Conservation (phyloP, 2,888 invertebrate genomes). For the Colletes collaris region DNA sequence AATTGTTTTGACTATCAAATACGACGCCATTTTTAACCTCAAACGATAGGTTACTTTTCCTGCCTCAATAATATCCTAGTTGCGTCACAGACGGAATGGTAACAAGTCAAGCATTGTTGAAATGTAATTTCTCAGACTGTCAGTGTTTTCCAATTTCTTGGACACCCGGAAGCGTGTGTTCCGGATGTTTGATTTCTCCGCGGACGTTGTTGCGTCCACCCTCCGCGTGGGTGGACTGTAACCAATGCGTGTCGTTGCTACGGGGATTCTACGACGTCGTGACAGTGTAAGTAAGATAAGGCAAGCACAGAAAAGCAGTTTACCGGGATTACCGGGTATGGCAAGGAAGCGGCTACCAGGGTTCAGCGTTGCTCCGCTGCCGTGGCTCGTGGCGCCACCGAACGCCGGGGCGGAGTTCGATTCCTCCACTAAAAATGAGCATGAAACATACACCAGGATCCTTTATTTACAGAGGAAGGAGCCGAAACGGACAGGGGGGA, state of each 20-base stretch:
- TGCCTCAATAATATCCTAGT: too few relatives aligned
- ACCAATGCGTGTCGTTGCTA: not conserved
- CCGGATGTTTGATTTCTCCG: not conserved
- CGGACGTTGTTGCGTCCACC: not conserved
- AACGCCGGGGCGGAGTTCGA: constrained; percentile 81
- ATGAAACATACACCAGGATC: constrained; percentile 71
- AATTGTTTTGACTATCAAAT: too few relatives aligned
- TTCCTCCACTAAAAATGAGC: constrained; percentile 81
- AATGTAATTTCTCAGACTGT: too few relatives aligned
- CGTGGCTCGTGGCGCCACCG: constrained; percentile 75
- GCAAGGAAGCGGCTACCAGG: constrained; percentile 87
- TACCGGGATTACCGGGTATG: constrained; percentile 84
- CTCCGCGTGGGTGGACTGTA: not conserved
- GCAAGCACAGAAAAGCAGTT: constrained; percentile 71
- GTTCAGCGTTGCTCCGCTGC: constrained; percentile 75
- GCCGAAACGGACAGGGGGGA: not conserved
- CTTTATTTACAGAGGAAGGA: constrained; percentile 70
- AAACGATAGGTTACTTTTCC: too few relatives aligned
- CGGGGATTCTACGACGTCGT: constrained; percentile 16
- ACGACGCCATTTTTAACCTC: too few relatives aligned
- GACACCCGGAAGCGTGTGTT: too few relatives aligned
- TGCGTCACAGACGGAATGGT: too few relatives aligned
- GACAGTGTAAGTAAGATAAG: constrained; percentile 22
- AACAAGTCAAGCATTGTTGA: too few relatives aligned
- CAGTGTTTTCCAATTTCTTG: too few relatives aligned